Percentiles rank a stretch among this genome's conserved stretches.
phyloP scores from a whole-genome alignment of 2,797 vertebrate genomes.

The Kryptopterus vitreolus region DNA sequence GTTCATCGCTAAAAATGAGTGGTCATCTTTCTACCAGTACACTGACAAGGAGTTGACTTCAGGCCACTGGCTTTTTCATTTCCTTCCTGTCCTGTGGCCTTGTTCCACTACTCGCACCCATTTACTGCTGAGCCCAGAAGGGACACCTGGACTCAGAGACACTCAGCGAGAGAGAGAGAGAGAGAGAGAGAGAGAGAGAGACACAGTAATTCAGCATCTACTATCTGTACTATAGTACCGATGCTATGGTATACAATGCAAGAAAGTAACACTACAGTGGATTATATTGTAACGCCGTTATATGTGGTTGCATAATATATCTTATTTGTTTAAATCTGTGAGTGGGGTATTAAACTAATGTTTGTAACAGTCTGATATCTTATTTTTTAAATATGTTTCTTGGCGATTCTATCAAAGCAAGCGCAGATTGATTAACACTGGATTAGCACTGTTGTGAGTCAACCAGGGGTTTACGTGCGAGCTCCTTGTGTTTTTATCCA shows the following conservation, averaged over 20 bases:
- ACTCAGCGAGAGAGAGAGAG: neutral
- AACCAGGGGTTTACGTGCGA: no score
- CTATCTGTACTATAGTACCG: neutral
- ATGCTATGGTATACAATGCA: neutral
- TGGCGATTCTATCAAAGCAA: no score
- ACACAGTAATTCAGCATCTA: conserved; percentile 16
- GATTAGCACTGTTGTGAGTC: neutral
- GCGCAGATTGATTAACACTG: no score
- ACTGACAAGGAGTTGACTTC: conserved; percentile 49
- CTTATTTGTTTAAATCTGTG: neutral
- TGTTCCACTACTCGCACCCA: conserved; percentile 65
- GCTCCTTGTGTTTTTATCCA: no score
- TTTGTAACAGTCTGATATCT: neutral
- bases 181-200: neutral
- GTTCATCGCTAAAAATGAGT: conserved; percentile 36
- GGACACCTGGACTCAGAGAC: conserved; percentile 45
- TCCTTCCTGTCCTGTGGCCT: conserved; percentile 63
- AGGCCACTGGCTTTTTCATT: conserved; percentile 67
- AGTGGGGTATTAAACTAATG: neutral
- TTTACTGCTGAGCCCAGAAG: conserved; percentile 63
- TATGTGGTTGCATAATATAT: neutral
- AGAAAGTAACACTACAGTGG: neutral
- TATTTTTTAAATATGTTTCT: neutral
- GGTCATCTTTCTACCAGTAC: conserved; percentile 36
- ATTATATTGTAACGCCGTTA: neutral